Percentiles rank a stretch among this genome's conserved stretches.
Conservation (phyloP, 2,888 invertebrate species). For the Epirrita christyi region DNA sequence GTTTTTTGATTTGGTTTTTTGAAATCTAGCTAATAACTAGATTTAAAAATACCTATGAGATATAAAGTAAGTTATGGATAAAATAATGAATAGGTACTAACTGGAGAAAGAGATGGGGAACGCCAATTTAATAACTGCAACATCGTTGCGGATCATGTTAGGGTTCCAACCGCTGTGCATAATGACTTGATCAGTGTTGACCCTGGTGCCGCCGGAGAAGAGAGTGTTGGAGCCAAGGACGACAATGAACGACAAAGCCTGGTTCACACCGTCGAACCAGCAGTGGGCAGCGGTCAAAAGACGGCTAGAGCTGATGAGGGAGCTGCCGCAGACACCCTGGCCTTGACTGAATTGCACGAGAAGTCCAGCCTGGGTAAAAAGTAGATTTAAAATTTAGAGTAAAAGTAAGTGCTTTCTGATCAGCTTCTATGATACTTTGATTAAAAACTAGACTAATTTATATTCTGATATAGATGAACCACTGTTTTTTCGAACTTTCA, state of each 20-base stretch:
- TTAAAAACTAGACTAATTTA: no score
- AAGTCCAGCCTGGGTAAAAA: constrained; percentile 47
- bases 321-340: constrained; percentile 57
- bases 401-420: no score
- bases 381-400: no score
- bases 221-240: constrained; percentile 57
- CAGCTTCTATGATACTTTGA: no score
- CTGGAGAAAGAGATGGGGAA: constrained; percentile 32
- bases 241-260: constrained; percentile 51
- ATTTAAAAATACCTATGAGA: no score
- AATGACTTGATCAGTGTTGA: constrained; percentile 42
- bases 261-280: constrained; percentile 59
- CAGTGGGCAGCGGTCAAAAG: constrained; percentile 59
- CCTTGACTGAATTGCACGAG: constrained; percentile 28
- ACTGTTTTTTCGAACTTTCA: no score
- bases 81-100: no score
- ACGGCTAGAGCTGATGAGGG: constrained; percentile 43
- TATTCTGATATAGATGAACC: no score
- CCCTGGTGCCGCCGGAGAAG: constrained; percentile 57
- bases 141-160: constrained; percentile 50
- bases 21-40: no score
- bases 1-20: no score
- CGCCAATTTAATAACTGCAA: constrained; percentile 50
- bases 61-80: no score
- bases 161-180: constrained; percentile 57